Conservation (phyloP, 1,140 invertebrate genomes). For the Brachionus sp. region DNA sequence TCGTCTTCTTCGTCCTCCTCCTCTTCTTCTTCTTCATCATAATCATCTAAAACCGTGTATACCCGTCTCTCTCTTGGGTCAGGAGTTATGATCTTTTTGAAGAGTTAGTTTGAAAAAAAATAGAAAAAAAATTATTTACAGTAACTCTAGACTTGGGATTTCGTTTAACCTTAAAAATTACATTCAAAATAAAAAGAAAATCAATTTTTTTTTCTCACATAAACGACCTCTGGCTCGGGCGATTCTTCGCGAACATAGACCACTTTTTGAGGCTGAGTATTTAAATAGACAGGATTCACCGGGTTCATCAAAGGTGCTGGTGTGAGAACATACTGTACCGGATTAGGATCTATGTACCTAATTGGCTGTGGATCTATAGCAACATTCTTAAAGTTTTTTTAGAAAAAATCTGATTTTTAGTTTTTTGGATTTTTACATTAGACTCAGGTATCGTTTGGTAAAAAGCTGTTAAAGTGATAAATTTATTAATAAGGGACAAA, state of each 20-base stretch:
- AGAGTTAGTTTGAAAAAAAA: background rate
- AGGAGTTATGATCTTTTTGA: background rate
- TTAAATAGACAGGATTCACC: background rate
- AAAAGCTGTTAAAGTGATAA: background rate
- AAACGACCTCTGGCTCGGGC: constrained; percentile 1
- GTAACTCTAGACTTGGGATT: background rate
- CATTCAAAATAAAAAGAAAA: background rate
- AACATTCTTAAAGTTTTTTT: background rate
- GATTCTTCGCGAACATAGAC: constrained; percentile 4
- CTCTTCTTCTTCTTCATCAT: background rate
- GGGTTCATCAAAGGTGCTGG: background rate
- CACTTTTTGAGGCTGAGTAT: background rate
- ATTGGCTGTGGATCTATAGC: background rate
- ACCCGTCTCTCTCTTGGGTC: background rate
- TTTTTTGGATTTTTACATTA: background rate
- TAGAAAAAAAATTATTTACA: background rate
- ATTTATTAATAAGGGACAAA: background rate
- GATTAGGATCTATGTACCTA: background rate
- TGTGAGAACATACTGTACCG: background rate
- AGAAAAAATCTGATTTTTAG: background rate
- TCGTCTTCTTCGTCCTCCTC: background rate
- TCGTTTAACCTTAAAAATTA: background rate
- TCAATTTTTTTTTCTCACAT: background rate
- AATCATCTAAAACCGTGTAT: background rate
- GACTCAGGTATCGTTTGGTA: constrained; percentile 34